A percentile compares a stretch with the other conserved stretches of the same genome.
Evolutionary conservation across 2,797 vertebrate species (phyloP).

Genomic region (Helicolenus hilgendorfi): DNA sequence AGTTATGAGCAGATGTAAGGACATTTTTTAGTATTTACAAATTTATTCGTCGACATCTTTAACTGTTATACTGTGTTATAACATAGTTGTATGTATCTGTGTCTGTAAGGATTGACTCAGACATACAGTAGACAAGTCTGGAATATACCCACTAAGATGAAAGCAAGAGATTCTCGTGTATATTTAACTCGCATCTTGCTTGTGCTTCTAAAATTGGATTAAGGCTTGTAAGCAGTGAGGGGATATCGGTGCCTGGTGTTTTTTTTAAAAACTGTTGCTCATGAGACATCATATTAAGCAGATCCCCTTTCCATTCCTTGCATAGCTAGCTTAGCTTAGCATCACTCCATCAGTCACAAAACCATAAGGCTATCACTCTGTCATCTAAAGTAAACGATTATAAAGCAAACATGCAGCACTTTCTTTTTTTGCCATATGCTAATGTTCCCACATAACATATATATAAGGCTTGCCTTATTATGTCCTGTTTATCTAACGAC

Average conservation of each 20-base stretch:
- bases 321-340: conserved; percentile 83
- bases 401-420: conserved; percentile 1
- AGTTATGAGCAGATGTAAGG: neutral
- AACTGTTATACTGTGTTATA: neutral
- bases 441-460: neutral
- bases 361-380: conserved; percentile 57
- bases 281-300: conserved; percentile 84
- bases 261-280: conserved; percentile 88
- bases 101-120: neutral
- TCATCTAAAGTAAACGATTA: conserved; percentile 57
- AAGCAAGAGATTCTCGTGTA: conserved; percentile 57
- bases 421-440: neutral
- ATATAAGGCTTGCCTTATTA: conserved; percentile 11
- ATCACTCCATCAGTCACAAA: conserved; percentile 74
- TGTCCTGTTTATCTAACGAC: conserved; percentile 48
- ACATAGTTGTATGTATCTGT: neutral
- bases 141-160: conserved; percentile 5
- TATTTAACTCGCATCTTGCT: conserved; percentile 71
- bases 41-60: neutral
- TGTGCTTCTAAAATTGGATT: conserved; percentile 89
- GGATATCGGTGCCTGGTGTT: conserved; percentile 81
- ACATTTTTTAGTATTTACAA: neutral
- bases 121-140: neutral
- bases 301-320: conserved; percentile 84
- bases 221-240: conserved; percentile 85